Conservation (phyloP, 64 coral and sea anemone genomes). For the Dendrophyllia cribrosa region DNA sequence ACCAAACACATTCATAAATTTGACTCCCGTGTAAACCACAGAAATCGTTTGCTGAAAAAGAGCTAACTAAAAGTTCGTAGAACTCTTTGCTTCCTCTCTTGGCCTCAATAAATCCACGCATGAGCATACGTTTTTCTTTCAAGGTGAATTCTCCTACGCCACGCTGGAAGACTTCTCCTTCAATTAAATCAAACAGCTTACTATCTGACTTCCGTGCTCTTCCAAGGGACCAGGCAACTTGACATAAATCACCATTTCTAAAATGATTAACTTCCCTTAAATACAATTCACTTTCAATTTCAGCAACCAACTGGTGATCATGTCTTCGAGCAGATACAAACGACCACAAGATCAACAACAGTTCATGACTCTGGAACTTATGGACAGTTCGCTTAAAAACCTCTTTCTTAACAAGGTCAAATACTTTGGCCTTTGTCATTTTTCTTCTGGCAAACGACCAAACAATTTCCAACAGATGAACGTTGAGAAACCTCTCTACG, state of each 20-base stretch:
- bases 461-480: neutral
- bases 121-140: neutral
- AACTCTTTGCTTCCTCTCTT: constrained; percentile 4
- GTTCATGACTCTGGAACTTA: neutral
- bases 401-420: constrained; percentile 14
- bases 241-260: constrained; percentile 15
- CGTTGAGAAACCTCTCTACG: neutral
- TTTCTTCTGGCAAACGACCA: constrained; percentile 8
- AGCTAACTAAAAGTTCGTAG: neutral
- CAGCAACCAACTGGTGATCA: neutral
- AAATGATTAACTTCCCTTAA: neutral
- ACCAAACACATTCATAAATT: constrained; percentile 24
- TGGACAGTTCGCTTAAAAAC: neutral
- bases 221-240: constrained; percentile 21
- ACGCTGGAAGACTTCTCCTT: neutral
- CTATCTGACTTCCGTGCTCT: neutral
- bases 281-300: constrained; percentile 11
- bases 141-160: neutral
- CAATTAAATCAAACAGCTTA: neutral
- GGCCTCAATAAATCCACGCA: neutral
- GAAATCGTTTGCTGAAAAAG: neutral
- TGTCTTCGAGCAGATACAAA: constrained; percentile 21
- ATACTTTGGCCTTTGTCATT: neutral
- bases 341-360: neutral
- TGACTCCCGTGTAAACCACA: neutral